Percentiles rank a stretch among this genome's conserved stretches.
Evolutionary conservation across 2,113 vertebrate genomes (phyloP).

Genomic region (Colistium nudipinnis): DNA sequence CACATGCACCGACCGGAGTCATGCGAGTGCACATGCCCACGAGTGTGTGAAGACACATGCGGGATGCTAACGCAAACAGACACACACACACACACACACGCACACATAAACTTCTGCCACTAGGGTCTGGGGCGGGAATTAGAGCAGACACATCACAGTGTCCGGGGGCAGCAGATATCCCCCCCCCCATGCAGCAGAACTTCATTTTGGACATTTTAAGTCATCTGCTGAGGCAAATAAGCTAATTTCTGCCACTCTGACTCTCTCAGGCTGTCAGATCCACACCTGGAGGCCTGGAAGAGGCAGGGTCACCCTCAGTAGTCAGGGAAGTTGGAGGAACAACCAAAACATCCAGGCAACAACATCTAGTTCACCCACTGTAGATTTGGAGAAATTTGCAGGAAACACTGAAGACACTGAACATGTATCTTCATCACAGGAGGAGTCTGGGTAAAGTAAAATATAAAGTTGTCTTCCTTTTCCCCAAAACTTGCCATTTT

Average conservation of each 20-base stretch:
- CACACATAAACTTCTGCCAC: conserved; percentile 38
- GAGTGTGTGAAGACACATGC: conserved; percentile 1
- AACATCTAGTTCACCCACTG: too few species aligned
- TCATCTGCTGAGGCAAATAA: conserved; percentile 14
- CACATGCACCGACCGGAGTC: conserved; percentile 21
- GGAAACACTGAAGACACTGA: too few species aligned
- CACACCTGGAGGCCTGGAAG: not conserved
- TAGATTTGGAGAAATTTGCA: too few species aligned
- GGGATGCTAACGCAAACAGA: conserved; percentile 31
- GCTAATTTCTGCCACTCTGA: conserved; percentile 4
- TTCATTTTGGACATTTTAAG: conserved; percentile 44
- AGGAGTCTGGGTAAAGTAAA: too few species aligned
- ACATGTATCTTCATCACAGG: too few species aligned
- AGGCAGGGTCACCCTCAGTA: not conserved
- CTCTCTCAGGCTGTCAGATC: conserved; percentile 4
- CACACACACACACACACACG: conserved; percentile 30
- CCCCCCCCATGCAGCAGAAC: conserved; percentile 31
- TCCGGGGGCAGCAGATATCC: conserved; percentile 52
- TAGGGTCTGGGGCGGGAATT: conserved; percentile 56
- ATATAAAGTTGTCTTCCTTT: not conserved
- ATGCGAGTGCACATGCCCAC: not conserved
- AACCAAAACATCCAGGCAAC: not conserved
- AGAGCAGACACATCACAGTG: conserved; percentile 51
- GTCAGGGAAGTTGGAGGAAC: not conserved
- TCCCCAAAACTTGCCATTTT: not conserved